phyloP scores from a whole-genome alignment of 2,797 vertebrate genomes.

The Kryptopterus vitreolus region DNA sequence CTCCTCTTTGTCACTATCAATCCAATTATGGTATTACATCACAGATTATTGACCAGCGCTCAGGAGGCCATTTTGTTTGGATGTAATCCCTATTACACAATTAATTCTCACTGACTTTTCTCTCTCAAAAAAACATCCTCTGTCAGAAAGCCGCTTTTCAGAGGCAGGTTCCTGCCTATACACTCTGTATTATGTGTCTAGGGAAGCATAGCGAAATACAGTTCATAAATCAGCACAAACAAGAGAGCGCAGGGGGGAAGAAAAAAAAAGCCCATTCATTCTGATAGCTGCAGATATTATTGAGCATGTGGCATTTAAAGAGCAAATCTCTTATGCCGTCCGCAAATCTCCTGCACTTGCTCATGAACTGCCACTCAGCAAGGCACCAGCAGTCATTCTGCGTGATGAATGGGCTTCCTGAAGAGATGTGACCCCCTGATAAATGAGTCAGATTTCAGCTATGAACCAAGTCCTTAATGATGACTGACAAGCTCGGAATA shows the following conservation, averaged over 20 bases:
- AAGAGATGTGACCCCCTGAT: constrained; percentile 36
- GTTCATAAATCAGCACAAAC: constrained; percentile 1
- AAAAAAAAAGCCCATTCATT: neutral
- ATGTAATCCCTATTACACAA: constrained; percentile 28
- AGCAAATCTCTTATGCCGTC: constrained; percentile 21
- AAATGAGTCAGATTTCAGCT: constrained; percentile 48
- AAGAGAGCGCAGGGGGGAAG: neutral
- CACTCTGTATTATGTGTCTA: neutral
- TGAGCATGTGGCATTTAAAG: constrained; percentile 28
- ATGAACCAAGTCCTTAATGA: constrained; percentile 35
- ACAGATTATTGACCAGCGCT: constrained; percentile 52
- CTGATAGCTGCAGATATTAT: constrained; percentile 37
- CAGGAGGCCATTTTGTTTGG: constrained; percentile 44
- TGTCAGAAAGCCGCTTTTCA: neutral
- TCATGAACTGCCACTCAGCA: constrained; percentile 40
- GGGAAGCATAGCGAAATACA: neutral
- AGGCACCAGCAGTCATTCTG: constrained; percentile 7
- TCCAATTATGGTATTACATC: constrained; percentile 58
- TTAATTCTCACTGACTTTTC: neutral
- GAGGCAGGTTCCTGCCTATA: neutral
- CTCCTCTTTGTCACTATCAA: constrained; percentile 51
- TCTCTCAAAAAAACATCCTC: neutral
- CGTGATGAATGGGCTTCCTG: constrained; percentile 46
- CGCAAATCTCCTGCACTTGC: neutral
- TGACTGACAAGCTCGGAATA: neutral